Evolutionary conservation across 2,888 invertebrate genomes (phyloP).

Genomic region (Eupithecia subfuscata): DNA sequence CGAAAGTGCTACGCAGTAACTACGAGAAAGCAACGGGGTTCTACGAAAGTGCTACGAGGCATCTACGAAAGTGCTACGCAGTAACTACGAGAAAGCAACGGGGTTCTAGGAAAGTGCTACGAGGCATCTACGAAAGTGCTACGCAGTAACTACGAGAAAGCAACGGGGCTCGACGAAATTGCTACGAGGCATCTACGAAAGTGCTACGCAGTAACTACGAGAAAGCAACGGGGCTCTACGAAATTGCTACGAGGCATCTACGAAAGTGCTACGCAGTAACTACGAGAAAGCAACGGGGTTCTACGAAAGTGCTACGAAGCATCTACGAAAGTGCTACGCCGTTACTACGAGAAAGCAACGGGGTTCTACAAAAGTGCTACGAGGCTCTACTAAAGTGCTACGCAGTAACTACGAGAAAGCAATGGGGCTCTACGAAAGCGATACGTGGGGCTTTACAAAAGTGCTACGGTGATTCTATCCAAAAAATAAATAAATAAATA

Average conservation of each 20-base stretch:
- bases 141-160: no score
- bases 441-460: no score
- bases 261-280: neutral
- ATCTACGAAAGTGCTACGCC: no score
- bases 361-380: conserved; percentile 3
- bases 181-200: conserved; percentile 8
- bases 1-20: neutral
- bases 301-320: neutral
- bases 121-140: neutral
- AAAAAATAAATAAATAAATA: no score
- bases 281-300: no score
- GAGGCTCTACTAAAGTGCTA: neutral
- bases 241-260: no score
- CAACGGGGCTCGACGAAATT: neutral
- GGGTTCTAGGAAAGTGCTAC: neutral
- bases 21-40: no score
- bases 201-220: neutral
- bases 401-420: neutral
- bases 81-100: no score
- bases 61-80: no score
- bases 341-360: no score
- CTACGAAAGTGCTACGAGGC: neutral
- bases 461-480: neutral
- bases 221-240: no score
- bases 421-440: no score